Evolutionary conservation across 2,113 vertebrate species (phyloP).

Genomic region (Bostrychus sinensis): DNA sequence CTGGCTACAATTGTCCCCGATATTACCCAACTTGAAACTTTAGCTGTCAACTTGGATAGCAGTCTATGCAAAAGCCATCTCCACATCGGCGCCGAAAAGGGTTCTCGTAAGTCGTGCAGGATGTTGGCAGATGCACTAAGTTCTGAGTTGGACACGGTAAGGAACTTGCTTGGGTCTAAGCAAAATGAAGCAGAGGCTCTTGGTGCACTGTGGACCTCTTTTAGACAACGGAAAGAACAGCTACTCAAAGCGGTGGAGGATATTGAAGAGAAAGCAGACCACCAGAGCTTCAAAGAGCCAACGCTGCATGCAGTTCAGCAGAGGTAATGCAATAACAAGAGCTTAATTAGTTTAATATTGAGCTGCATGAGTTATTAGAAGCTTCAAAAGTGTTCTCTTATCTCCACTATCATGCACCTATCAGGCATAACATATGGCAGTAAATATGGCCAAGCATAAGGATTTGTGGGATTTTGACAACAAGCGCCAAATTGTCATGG

Average conservation of each 20-base stretch:
- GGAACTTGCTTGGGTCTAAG: conserved; percentile 89
- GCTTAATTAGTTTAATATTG: neutral
- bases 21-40: conserved; percentile 82
- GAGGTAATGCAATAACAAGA: conserved; percentile 76
- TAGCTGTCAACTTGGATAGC: conserved; percentile 86
- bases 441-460: no score
- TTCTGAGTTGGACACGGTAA: conserved; percentile 86
- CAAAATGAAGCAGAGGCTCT: conserved; percentile 94
- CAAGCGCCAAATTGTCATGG: no score
- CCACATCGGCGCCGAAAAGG: conserved; percentile 81
- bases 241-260: conserved; percentile 90
- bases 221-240: conserved; percentile 86
- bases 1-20: conserved; percentile 78
- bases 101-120: conserved; percentile 86
- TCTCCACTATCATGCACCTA: no score
- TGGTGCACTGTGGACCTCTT: conserved; percentile 82
- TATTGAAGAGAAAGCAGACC: conserved; percentile 90
- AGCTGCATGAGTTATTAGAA: neutral
- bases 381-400: neutral
- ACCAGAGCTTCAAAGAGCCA: conserved; percentile 84
- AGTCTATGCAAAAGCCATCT: conserved; percentile 89
- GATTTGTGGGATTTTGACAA: no score
- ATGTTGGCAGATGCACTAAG: conserved; percentile 82
- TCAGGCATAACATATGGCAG: no score
- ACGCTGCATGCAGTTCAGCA: conserved; percentile 88